These are phyloP conservation scores for Megaceryle alcyon DNA, from an alignment of 2,797 vertebrate genomes.

Conservation along the genomic window DNA sequence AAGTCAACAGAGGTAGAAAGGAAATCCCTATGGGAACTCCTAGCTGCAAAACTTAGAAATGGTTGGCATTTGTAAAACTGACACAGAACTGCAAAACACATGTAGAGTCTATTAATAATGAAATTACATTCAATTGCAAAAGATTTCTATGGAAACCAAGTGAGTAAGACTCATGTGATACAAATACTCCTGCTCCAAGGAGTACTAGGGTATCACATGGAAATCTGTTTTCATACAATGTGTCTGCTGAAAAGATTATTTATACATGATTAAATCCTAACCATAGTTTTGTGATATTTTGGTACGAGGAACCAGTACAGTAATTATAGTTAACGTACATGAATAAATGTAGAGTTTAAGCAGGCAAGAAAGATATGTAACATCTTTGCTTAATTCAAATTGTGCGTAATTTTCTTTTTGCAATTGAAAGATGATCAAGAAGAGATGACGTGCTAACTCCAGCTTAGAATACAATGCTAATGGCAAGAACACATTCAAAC, in stretches of 20 bases:
- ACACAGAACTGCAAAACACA: slow-evolving; percentile 39
- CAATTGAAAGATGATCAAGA: slow-evolving; percentile 8
- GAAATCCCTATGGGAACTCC: background rate
- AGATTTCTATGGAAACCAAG: slow-evolving; percentile 69
- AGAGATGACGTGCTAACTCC: background rate
- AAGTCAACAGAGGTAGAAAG: background rate
- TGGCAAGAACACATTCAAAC: background rate
- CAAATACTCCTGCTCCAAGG: slow-evolving; percentile 43
- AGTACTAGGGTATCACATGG: slow-evolving; percentile 44
- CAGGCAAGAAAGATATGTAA: background rate
- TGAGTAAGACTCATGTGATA: background rate
- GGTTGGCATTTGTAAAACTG: slow-evolving; percentile 45
- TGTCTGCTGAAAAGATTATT: slow-evolving; percentile 57
- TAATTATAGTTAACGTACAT: slow-evolving; percentile 21
- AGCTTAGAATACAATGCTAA: background rate
- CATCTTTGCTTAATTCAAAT: background rate
- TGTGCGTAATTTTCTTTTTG: background rate
- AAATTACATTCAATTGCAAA: slow-evolving; percentile 53
- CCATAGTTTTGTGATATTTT: slow-evolving; percentile 40
- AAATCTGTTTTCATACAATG: slow-evolving; percentile 62
- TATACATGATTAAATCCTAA: slow-evolving; percentile 57
- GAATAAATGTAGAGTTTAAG: slow-evolving; percentile 3
- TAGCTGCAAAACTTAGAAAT: slow-evolving; percentile 28
- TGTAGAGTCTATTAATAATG: slow-evolving; percentile 47
- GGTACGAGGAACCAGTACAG: background rate